Evolutionary conservation across 2,797 vertebrate genomes (phyloP).

Genomic region (Silurus lanzhouensis): DNA sequence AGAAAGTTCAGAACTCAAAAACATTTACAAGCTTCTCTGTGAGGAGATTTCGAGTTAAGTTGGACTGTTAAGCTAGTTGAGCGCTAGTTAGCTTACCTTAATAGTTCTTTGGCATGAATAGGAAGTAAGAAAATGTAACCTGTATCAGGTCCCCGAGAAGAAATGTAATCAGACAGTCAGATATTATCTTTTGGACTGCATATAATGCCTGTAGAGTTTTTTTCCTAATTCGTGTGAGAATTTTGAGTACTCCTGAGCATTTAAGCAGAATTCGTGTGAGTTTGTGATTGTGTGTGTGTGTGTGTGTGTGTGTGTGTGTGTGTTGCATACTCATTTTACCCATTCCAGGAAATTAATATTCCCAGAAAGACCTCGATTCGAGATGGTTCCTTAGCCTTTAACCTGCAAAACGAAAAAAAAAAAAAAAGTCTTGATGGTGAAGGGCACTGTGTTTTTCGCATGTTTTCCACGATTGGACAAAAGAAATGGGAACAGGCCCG

Average conservation of each 20-base stretch:
- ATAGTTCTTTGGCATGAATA: neutral
- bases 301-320: neutral
- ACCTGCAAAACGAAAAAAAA: neutral
- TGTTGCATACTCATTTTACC: neutral
- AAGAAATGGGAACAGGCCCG: neutral
- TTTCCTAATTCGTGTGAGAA: neutral
- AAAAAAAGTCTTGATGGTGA: slow-evolving; percentile 6
- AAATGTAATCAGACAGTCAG: no score
- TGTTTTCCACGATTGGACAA: neutral
- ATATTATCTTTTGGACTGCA: neutral
- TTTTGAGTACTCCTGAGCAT: neutral
- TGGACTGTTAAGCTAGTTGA: neutral
- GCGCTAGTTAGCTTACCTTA: neutral
- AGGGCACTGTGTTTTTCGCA: neutral
- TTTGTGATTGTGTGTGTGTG: neutral
- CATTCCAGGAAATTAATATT: slow-evolving; percentile 25
- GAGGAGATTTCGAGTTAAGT: neutral
- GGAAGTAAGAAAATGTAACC: neutral
- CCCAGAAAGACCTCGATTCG: neutral
- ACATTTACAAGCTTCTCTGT: neutral
- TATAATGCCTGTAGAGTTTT: neutral
- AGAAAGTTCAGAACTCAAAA: neutral
- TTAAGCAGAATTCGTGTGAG: neutral
- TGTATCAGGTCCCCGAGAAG: neutral
- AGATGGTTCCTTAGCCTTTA: neutral